A percentile compares a stretch with the other conserved stretches of the same genome.
These are phyloP conservation scores for Nothoprocta pentlandii DNA, from an alignment of 2,113 vertebrate genomes.

Conservation along the genomic window DNA sequence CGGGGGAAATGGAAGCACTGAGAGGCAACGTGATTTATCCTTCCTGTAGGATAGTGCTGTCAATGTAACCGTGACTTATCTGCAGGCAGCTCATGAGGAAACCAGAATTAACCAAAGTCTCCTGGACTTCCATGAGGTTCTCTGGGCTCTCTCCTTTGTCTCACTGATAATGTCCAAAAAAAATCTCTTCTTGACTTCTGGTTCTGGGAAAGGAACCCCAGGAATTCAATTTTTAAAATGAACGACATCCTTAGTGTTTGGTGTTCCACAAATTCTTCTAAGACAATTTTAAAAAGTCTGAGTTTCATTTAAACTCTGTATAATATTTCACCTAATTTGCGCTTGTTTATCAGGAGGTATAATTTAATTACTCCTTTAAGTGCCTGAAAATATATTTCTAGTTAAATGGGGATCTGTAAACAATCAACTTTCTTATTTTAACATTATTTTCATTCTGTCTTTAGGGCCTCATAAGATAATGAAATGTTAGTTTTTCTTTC, in stretches of 20 bases:
- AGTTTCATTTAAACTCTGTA: slow-evolving; percentile 10
- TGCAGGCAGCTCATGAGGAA: background rate
- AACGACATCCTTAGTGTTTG: background rate
- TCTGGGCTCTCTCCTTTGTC: background rate
- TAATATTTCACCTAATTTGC: slow-evolving; percentile 44
- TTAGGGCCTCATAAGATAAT: background rate
- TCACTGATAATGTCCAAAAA: background rate
- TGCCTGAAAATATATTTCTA: slow-evolving; percentile 45
- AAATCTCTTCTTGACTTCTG: background rate
- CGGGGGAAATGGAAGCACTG: background rate
- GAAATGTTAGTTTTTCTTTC: slow-evolving; percentile 19
- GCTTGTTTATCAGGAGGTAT: slow-evolving; percentile 44
- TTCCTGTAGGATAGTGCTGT: background rate
- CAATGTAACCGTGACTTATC: rapidly evolving
- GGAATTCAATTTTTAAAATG: background rate
- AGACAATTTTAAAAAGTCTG: background rate
- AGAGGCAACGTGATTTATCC: background rate
- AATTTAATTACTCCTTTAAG: slow-evolving; percentile 39
- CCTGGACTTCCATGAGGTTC: background rate
- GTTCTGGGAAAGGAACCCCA: background rate
- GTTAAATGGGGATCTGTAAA: slow-evolving; percentile 29
- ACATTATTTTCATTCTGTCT: slow-evolving; percentile 18
- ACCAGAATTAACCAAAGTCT: background rate
- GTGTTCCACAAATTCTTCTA: background rate
- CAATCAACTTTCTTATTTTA: slow-evolving; percentile 40